Conservation (phyloP, 2,888 invertebrate species). For the Busseola fusca region DNA sequence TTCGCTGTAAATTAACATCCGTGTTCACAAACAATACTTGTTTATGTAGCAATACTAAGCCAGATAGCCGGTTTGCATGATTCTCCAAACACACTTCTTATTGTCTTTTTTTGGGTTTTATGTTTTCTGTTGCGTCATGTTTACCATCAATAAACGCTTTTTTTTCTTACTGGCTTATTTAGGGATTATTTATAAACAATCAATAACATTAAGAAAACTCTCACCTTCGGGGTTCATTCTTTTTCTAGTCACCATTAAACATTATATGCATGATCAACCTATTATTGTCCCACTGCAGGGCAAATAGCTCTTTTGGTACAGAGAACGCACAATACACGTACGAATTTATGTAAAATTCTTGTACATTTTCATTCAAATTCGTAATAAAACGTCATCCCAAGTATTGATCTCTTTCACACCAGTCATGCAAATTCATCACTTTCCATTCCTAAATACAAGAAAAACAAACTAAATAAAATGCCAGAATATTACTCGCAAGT, state of each 20-base stretch:
- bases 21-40: no score
- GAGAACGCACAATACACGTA: not conserved
- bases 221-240: not conserved
- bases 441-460: no score
- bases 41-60: no score
- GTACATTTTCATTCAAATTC: not conserved
- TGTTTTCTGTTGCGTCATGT: no score
- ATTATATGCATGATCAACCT: not conserved
- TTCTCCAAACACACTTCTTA: no score
- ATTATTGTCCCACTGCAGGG: not conserved
- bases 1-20: not conserved
- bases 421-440: not conserved
- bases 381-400: not conserved
- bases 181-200: no score
- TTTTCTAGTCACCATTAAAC: not conserved
- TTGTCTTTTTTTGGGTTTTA: no score
- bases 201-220: not conserved
- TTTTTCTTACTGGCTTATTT: no score
- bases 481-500: not conserved
- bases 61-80: no score
- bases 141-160: no score
- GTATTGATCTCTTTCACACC: not conserved
- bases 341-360: not conserved
- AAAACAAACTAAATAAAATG: not conserved
- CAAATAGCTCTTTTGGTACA: not conserved